Conservation (phyloP, 1,140 invertebrate species). For the Choristoneura fumiferana region DNA sequence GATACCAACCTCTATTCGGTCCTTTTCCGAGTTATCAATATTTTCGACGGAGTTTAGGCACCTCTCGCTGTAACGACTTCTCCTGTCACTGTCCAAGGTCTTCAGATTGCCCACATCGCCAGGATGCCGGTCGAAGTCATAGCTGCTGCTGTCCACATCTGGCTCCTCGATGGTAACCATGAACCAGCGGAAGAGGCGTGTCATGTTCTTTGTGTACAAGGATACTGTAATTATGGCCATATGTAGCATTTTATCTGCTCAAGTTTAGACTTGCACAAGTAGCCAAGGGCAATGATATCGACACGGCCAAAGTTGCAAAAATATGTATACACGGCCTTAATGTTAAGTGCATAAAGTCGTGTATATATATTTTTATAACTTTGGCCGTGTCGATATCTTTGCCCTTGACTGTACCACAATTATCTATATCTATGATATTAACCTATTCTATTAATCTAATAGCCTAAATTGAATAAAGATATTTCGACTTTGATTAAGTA, state of each 20-base stretch:
- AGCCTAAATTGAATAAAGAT: too few species aligned
- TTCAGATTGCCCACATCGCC: slow-evolving; percentile 58
- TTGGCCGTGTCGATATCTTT: too few species aligned
- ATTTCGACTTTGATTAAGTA: too few species aligned
- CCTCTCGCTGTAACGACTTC: slow-evolving; percentile 55
- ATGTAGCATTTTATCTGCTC: background rate
- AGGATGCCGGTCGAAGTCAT: slow-evolving; percentile 34
- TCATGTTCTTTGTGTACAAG: slow-evolving; percentile 34
- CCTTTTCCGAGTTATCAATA: slow-evolving; percentile 58
- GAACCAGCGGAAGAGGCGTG: slow-evolving; percentile 56
- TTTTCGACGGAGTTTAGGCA: slow-evolving; percentile 63
- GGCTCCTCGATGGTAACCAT: slow-evolving; percentile 69
- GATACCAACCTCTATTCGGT: slow-evolving; percentile 55
- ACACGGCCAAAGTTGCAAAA: too few species aligned
- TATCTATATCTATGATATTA: too few species aligned
- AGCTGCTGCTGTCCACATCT: slow-evolving; percentile 43
- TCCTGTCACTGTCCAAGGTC: slow-evolving; percentile 45
- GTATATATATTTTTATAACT: too few species aligned
- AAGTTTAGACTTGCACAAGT: too few species aligned
- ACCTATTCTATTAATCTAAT: too few species aligned
- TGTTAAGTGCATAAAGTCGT: too few species aligned
- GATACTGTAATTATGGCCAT: slow-evolving; percentile 41
- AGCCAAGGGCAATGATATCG: too few species aligned
- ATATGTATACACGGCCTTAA: too few species aligned
- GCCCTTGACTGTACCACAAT: too few species aligned